Percentiles rank a stretch among this genome's conserved stretches.
Conservation (phyloP, 1,140 invertebrate genomes). For the Druon quercuslanigerum region DNA sequence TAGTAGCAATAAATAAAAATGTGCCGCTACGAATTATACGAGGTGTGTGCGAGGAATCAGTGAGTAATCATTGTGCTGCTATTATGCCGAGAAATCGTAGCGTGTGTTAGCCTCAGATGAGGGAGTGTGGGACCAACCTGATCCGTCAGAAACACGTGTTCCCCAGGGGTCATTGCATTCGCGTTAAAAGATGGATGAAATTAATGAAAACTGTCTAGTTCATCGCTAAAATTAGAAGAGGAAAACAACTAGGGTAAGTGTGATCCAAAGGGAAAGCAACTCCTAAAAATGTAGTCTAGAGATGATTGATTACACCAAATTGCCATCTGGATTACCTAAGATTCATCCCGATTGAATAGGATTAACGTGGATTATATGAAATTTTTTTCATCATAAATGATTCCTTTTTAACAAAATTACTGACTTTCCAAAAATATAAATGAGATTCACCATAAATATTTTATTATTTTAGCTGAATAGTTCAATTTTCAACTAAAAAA, state of each 20-base stretch:
- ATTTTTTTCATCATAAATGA: too few species aligned
- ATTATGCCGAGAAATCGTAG: slow-evolving; percentile 38
- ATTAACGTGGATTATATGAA: too few species aligned
- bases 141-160: slow-evolving; percentile 43
- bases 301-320: too few species aligned
- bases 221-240: slow-evolving; percentile 5
- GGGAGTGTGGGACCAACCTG: slow-evolving; percentile 54
- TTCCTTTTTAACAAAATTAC: too few species aligned
- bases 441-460: too few species aligned
- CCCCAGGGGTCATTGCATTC: slow-evolving; percentile 14
- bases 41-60: slow-evolving; percentile 13
- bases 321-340: too few species aligned
- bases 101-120: slow-evolving; percentile 36
- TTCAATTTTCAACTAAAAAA: too few species aligned
- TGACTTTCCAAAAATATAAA: too few species aligned
- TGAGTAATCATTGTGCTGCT: slow-evolving; percentile 41
- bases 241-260: neutral
- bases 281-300: too few species aligned
- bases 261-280: too few species aligned
- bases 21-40: neutral
- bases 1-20: slow-evolving; percentile 12
- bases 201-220: slow-evolving; percentile 17
- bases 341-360: too few species aligned
- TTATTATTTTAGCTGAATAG: too few species aligned
- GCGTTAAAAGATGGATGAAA: neutral